Conservation (phyloP, 2,797 vertebrate genomes). For the Pipistrellus pipistrellus region DNA sequence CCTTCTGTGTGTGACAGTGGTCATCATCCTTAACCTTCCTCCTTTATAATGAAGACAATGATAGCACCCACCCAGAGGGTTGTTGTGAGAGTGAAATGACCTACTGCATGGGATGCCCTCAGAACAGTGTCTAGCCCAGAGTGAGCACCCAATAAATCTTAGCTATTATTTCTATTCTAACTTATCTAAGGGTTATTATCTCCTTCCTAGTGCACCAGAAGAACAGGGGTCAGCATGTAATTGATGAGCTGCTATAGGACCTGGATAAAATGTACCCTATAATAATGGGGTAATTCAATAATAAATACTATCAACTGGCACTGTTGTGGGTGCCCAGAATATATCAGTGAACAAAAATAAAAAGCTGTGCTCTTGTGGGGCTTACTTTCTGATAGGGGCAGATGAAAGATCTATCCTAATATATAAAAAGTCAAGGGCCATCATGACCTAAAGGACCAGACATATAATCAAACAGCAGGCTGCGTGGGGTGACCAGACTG, state of each 20-base stretch:
- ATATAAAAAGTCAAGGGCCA: too few species aligned
- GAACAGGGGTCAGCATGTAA: background rate
- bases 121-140: background rate
- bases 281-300: background rate
- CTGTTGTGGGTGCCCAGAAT: background rate
- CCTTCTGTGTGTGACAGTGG: background rate
- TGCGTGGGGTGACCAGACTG: too few species aligned
- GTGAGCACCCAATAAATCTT: background rate
- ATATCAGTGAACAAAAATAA: background rate
- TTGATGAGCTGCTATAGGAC: background rate
- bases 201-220: background rate
- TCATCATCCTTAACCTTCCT: background rate
- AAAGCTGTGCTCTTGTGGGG: background rate
- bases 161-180: background rate
- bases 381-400: background rate
- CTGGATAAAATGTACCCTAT: background rate
- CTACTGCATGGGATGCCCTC: background rate
- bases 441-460: too few species aligned
- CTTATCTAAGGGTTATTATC: background rate
- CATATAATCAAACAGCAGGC: too few species aligned
- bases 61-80: too few species aligned
- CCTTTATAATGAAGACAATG: background rate
- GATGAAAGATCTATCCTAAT: background rate
- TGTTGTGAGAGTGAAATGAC: constrained; percentile 6
- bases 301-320: background rate